Evolutionary conservation across 2,888 invertebrate genomes (phyloP).

Genomic region (Nomada ferruginata): DNA sequence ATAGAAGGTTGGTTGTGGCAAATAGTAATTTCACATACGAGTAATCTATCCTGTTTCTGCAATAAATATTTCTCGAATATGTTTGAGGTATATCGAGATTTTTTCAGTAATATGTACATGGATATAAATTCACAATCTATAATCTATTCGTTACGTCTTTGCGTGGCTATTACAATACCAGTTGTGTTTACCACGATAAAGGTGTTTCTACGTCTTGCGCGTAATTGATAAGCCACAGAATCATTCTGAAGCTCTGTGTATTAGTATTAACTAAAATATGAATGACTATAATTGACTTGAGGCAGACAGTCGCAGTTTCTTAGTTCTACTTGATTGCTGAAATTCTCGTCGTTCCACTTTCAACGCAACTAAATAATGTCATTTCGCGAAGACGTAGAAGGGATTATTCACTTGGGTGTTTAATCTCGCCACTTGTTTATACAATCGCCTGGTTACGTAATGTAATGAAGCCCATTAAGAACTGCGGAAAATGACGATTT

Average conservation of each 20-base stretch:
- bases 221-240: too few relatives aligned
- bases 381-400: background rate
- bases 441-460: constrained; percentile 17
- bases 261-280: too few relatives aligned
- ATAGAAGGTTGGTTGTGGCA: constrained; percentile 25
- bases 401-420: background rate
- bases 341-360: too few relatives aligned
- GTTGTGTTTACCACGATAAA: too few relatives aligned
- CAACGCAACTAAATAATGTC: background rate
- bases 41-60: constrained; percentile 63
- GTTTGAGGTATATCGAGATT: constrained; percentile 52
- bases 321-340: too few relatives aligned
- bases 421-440: background rate
- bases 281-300: too few relatives aligned
- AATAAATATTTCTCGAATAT: constrained; percentile 51
- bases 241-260: too few relatives aligned
- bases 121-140: constrained; percentile 55
- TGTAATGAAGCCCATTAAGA: constrained; percentile 42
- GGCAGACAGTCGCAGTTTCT: too few relatives aligned
- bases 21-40: constrained; percentile 6
- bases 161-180: too few relatives aligned
- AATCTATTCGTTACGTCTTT: constrained; percentile 11
- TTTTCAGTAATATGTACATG: constrained; percentile 21
- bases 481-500: constrained; percentile 40
- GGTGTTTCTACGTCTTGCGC: too few relatives aligned